These are phyloP conservation scores for Chrysotoxum bicinctum DNA, from an alignment of 2,888 invertebrate species.

Conservation along the genomic window DNA sequence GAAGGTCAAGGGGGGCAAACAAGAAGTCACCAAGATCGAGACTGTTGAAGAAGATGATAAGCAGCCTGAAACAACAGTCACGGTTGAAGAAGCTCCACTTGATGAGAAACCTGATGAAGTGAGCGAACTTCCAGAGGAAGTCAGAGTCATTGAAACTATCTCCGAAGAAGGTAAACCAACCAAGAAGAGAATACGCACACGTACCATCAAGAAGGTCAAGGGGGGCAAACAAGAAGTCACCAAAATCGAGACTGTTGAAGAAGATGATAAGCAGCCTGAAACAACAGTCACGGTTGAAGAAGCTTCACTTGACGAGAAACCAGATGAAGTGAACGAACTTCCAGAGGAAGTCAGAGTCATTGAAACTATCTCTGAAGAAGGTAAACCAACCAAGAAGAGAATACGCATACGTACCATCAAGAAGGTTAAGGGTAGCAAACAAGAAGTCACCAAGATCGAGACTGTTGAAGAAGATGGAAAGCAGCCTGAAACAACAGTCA, in stretches of 20 bases:
- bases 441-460: conserved; percentile 55
- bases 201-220: conserved; percentile 38
- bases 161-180: conserved; percentile 42
- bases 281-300: conserved; percentile 47
- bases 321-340: conserved; percentile 31
- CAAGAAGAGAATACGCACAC: conserved; percentile 39
- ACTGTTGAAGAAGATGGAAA: conserved; percentile 57
- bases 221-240: conserved; percentile 52
- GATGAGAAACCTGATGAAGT: conserved; percentile 41
- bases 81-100: conserved; percentile 37
- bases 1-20: conserved; percentile 44
- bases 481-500: conserved; percentile 44
- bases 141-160: conserved; percentile 26
- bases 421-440: conserved; percentile 47
- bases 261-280: conserved; percentile 44
- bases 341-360: conserved; percentile 30
- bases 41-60: conserved; percentile 52
- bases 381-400: conserved; percentile 43
- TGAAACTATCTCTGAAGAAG: conserved; percentile 35
- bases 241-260: conserved; percentile 50
- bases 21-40: conserved; percentile 55
- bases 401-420: conserved; percentile 46
- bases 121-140: conserved; percentile 34
- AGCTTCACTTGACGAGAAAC: conserved; percentile 39
- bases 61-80: conserved; percentile 47